These are phyloP conservation scores for Bradynema listronoti DNA, from an alignment of 1,140 invertebrate species.

Conservation along the genomic window DNA sequence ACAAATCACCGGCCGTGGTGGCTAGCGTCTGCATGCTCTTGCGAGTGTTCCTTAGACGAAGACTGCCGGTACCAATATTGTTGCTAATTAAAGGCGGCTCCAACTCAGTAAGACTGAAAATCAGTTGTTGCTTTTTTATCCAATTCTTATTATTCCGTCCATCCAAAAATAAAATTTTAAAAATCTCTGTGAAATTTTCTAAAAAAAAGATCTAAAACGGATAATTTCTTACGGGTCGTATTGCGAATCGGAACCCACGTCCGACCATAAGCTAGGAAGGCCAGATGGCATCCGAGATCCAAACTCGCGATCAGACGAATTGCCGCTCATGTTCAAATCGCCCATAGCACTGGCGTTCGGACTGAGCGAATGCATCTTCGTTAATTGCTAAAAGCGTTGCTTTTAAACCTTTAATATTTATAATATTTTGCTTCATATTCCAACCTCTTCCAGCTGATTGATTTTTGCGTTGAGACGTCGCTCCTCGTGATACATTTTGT, in stretches of 20 bases:
- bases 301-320: constrained; percentile 30
- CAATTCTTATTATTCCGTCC: too few relatives aligned
- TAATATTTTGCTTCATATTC: not conserved
- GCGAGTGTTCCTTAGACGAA: not conserved
- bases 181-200: too few relatives aligned
- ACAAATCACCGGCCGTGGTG: too few relatives aligned
- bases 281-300: constrained; percentile 7
- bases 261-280: constrained; percentile 27
- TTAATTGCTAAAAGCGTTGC: constrained; percentile 20
- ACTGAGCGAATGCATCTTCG: constrained; percentile 23
- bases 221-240: too few relatives aligned
- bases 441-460: constrained; percentile 30
- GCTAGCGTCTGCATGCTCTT: not conserved
- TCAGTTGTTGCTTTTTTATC: not conserved
- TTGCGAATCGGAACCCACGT: constrained; percentile 14
- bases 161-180: too few relatives aligned
- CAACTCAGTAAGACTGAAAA: not conserved
- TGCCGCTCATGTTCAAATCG: constrained; percentile 32
- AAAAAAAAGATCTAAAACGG: too few relatives aligned
- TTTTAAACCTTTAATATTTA: not conserved
- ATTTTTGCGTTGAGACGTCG: constrained; percentile 19
- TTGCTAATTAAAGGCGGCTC: not conserved
- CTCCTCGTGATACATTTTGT: constrained; percentile 34
- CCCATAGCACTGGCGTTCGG: constrained; percentile 19
- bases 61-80: too few relatives aligned